Evolutionary conservation across 2,888 invertebrate genomes (phyloP), one percentile per base, ranked within the genome.

Genomic region (Amphiduros pacificus): DNA sequence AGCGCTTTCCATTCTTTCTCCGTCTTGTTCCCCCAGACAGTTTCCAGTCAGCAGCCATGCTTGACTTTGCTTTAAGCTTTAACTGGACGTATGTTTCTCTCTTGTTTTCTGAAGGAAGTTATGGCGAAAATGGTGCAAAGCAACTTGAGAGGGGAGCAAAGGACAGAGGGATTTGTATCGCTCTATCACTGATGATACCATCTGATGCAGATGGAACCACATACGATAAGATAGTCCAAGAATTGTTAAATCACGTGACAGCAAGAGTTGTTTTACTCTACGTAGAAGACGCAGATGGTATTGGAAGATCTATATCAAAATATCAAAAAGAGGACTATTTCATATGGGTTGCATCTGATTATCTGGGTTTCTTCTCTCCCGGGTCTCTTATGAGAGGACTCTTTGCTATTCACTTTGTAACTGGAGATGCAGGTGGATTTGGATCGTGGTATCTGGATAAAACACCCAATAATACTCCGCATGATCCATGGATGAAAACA

Each of bases 11-110:
- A 1, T 73, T 73, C 61, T 77, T 75, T 64, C 65, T 74, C 44
- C 61, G 77, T 6, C 69, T 74, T 57, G 70, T 76, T 22, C 74
- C 74, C n/a, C 73, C 77, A 0, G 75, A 77, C 57, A 49, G 66
- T 9, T 69, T 72, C 59, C 74, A 59, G 24, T 52, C 59, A 17
- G 29, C 40, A 17, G 59, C 59, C 59, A 53, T 59, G 51, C 14
- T 36, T 40, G 52, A 59, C 41, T 36, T 59, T 22, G 28, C 53
- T 20, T n/a, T 24, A 1, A 51, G 29, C 40, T 59, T 53, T 27
- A 50, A 59, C 28, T 59, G 59, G 59, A 41, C 53, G 31, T 59
- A 52, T 53, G 59, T 50, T 20, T 53, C 36, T 27, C 52, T 59
- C 22, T 53, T 59, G n/a, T 59, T 53, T 24, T 52, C 52, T 2